phyloP scores from a whole-genome alignment of 2,888 invertebrate genomes.

The Drosophila ezoana region DNA sequence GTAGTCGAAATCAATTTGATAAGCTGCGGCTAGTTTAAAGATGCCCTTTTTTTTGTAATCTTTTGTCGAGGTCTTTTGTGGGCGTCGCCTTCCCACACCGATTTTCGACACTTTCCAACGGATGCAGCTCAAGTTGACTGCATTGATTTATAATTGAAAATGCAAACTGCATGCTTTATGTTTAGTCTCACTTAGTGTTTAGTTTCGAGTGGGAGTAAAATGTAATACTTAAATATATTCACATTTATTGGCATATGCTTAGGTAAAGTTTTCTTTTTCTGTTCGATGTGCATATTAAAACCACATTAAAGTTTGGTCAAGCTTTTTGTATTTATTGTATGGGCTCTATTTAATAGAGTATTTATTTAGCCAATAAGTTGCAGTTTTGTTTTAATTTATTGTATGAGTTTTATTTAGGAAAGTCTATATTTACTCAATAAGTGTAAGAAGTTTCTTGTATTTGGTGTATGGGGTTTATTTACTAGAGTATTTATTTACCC shows the following conservation, averaged over 20 bases:
- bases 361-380: background rate
- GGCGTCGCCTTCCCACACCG: slow-evolving; percentile 66
- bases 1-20: slow-evolving; percentile 65
- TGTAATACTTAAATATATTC: background rate
- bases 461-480: background rate
- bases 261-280: background rate
- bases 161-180: slow-evolving; percentile 19
- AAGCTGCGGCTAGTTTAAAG: slow-evolving; percentile 53
- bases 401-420: background rate
- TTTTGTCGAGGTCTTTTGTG: too few relatives aligned
- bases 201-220: slow-evolving; percentile 18
- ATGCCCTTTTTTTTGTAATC: background rate
- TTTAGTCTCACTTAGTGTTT: background rate
- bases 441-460: background rate
- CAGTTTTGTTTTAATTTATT: background rate
- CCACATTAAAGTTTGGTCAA: background rate
- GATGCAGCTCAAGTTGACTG: slow-evolving; percentile 20
- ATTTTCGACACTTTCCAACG: slow-evolving; percentile 65
- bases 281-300: background rate
- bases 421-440: background rate
- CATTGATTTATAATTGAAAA: slow-evolving; percentile 28
- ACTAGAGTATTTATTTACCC: background rate
- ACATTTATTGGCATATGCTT: slow-evolving; percentile 6
- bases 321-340: background rate
- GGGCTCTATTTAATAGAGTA: background rate